Conservation (phyloP, 2,888 invertebrate species). For the Phaonia tiefii region DNA sequence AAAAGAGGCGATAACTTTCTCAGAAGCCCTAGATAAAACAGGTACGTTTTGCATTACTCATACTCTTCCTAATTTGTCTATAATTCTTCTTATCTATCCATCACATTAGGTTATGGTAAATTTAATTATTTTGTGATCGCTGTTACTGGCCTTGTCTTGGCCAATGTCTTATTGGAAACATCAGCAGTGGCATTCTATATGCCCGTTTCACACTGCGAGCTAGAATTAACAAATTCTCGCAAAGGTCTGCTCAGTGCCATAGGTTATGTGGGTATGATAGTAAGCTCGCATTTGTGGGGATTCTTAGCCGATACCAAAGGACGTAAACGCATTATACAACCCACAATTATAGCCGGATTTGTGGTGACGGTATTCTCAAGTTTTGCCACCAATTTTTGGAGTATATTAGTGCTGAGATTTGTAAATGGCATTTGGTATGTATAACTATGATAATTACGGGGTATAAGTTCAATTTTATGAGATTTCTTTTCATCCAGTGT, state of each 20-base stretch:
- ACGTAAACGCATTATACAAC: conserved; percentile 80
- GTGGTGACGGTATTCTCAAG: conserved; percentile 81
- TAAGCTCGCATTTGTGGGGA: conserved; percentile 83
- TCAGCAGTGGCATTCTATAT: conserved; percentile 82
- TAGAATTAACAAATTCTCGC: conserved; percentile 77
- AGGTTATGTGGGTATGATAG: conserved; percentile 81
- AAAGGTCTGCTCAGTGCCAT: conserved; percentile 80
- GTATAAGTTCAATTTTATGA: background rate
- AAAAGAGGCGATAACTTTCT: conserved; percentile 61
- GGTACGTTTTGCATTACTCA: conserved; percentile 64
- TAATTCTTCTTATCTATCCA: too few relatives aligned
- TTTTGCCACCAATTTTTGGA: conserved; percentile 81
- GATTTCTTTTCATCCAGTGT: conserved; percentile 69
- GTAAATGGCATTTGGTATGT: conserved; percentile 82
- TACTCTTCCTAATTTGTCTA: background rate
- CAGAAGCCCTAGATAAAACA: conserved; percentile 67
- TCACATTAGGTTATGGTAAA: conserved; percentile 80
- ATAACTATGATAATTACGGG: background rate
- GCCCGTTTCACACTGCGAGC: conserved; percentile 81
- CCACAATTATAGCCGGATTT: conserved; percentile 81
- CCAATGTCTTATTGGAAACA: conserved; percentile 81
- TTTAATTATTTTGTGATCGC: conserved; percentile 81
- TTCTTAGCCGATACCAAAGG: conserved; percentile 83
- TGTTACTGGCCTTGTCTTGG: conserved; percentile 81
- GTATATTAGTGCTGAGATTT: conserved; percentile 81